A percentile compares a stretch with the other conserved stretches of the same genome.
These are phyloP conservation scores for Plagodis pulveraria DNA, from an alignment of 2,888 invertebrate species.

Conservation along the genomic window DNA sequence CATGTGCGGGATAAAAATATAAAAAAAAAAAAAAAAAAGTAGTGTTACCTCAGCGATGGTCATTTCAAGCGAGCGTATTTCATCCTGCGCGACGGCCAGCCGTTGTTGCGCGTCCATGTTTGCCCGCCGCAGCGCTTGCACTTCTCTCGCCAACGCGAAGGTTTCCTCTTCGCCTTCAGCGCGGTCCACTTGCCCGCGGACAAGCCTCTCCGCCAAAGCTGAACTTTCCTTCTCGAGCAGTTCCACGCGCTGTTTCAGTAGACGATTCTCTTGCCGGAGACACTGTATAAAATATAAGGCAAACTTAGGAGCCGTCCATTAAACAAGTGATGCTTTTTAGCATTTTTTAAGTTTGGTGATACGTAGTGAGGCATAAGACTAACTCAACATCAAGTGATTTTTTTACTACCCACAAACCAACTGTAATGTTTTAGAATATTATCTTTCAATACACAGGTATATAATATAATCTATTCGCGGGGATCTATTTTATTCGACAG, in stretches of 20 bases:
- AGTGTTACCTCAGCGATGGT: constrained; percentile 73
- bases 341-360: too few relatives aligned
- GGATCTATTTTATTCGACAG: too few relatives aligned
- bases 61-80: constrained; percentile 91
- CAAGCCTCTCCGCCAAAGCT: constrained; percentile 96
- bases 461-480: too few relatives aligned
- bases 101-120: constrained; percentile 95
- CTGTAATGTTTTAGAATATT: too few relatives aligned
- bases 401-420: too few relatives aligned
- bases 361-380: too few relatives aligned
- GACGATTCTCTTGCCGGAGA: constrained; percentile 96
- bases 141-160: constrained; percentile 92
- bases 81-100: constrained; percentile 95
- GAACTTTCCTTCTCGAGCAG: constrained; percentile 97
- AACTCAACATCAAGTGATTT: too few relatives aligned
- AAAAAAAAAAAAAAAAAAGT: too few relatives aligned
- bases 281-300: constrained; percentile 53
- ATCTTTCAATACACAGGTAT: too few relatives aligned
- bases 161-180: constrained; percentile 98
- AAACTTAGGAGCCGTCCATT: too few relatives aligned
- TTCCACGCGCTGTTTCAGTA: constrained; percentile 97
- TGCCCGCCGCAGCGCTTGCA: constrained; percentile 94
- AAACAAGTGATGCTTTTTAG: too few relatives aligned
- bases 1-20: too few relatives aligned
- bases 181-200: constrained; percentile 96